These are phyloP conservation scores for Synaphobranchus kaupii DNA, from an alignment of 2,797 vertebrate species.

Conservation along the genomic window DNA sequence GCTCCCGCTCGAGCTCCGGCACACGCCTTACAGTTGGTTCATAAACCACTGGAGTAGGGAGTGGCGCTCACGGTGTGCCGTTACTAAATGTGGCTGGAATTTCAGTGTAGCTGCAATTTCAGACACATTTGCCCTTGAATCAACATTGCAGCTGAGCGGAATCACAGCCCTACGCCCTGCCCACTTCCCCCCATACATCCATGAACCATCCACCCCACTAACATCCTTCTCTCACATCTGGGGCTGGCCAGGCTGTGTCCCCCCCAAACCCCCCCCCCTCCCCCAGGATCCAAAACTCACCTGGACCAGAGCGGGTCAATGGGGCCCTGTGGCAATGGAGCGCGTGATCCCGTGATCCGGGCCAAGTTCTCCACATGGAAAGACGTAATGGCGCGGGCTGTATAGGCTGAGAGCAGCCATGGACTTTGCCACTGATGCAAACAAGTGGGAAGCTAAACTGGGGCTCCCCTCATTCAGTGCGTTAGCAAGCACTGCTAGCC, in stretches of 20 bases:
- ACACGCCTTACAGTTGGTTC: slow-evolving; percentile 30
- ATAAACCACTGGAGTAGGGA: slow-evolving; percentile 35
- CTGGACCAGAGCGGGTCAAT: background rate
- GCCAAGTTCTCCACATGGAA: background rate
- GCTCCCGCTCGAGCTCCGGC: background rate
- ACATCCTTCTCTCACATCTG: background rate
- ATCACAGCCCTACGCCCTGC: background rate
- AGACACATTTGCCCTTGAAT: slow-evolving; percentile 1
- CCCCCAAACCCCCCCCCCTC: too few relatives aligned
- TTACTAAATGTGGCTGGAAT: slow-evolving; percentile 37
- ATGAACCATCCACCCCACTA: background rate
- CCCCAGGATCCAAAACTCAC: background rate
- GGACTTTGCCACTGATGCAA: background rate
- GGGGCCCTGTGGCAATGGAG: background rate
- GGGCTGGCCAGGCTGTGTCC: background rate
- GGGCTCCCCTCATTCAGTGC: background rate
- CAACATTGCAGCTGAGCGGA: background rate
- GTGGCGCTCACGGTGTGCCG: background rate
- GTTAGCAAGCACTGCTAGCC: background rate
- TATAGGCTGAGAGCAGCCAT: background rate
- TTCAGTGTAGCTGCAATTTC: slow-evolving; percentile 25
- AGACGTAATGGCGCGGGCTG: background rate
- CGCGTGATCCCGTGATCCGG: background rate
- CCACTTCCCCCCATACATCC: background rate
- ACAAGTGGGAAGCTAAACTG: background rate